Conservation (phyloP, 2,888 invertebrate species). For the Muscina levida region DNA sequence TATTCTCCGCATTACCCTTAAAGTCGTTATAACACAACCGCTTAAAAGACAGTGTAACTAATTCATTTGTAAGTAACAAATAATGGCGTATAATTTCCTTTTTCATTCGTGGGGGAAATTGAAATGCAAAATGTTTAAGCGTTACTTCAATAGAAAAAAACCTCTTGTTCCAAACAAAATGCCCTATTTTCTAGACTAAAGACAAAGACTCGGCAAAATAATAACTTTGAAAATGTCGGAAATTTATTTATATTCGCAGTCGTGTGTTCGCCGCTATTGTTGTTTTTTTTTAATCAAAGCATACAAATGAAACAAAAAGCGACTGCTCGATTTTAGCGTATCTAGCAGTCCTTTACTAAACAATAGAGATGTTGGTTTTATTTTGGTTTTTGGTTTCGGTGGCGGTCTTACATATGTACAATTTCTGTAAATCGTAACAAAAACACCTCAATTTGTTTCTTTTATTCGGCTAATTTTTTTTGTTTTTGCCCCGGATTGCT, state of each 20-base stretch:
- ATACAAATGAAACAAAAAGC: too few species aligned
- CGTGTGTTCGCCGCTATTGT: constrained; percentile 74
- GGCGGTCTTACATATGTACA: not conserved
- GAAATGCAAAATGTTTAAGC: constrained; percentile 7
- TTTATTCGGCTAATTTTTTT: constrained; percentile 2
- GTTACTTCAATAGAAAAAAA: not conserved
- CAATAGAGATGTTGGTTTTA: too few species aligned
- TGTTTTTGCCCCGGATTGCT: not conserved
- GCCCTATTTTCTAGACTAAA: too few species aligned
- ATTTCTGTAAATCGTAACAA: too few species aligned
- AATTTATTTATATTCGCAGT: constrained; percentile 69
- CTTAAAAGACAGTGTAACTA: constrained; percentile 13
- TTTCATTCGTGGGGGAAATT: too few species aligned
- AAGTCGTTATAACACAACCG: too few species aligned
- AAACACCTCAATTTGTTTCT: constrained; percentile 1
- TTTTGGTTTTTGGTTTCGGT: not conserved
- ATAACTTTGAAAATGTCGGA: constrained; percentile 51
- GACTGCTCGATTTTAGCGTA: constrained; percentile 2
- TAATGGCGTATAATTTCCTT: constrained; percentile 62
- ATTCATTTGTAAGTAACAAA: not conserved
- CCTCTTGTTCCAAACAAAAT: too few species aligned
- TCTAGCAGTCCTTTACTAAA: not conserved
- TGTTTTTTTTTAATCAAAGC: constrained; percentile 71
- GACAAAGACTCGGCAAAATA: constrained; percentile 31
- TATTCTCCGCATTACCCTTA: too few species aligned